Percentiles rank a stretch among this genome's conserved stretches.
Evolutionary conservation across 2,888 invertebrate species (phyloP).

Genomic region (Cheilosia pagana): DNA sequence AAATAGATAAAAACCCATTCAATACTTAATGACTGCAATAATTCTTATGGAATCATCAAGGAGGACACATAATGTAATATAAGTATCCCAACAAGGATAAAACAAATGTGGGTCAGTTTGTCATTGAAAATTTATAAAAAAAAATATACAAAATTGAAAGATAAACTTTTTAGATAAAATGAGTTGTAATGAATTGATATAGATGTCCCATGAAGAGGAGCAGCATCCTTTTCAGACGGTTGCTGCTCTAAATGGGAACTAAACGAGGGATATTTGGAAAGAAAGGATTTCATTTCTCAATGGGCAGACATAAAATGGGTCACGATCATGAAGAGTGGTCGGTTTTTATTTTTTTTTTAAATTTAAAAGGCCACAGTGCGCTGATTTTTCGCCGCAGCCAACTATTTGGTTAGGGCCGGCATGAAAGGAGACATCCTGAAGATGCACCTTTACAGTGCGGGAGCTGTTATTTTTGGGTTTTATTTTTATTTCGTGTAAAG

Average conservation of each 20-base stretch:
- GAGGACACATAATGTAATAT: constrained; percentile 54
- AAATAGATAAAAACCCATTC: constrained; percentile 40
- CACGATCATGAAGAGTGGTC: neutral
- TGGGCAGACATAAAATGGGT: neutral
- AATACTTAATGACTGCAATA: constrained; percentile 55
- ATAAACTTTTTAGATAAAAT: neutral
- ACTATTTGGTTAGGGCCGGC: neutral
- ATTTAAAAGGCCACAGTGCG: neutral
- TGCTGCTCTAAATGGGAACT: neutral
- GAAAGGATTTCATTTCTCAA: neutral
- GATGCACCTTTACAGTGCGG: no score
- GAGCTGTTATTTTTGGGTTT: no score
- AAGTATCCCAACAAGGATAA: constrained; percentile 58
- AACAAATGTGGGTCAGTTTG: constrained; percentile 69
- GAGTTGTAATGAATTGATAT: constrained; percentile 3
- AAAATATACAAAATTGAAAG: neutral
- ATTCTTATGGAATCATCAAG: constrained; percentile 53
- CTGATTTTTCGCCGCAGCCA: neutral
- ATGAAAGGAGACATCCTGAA: no score
- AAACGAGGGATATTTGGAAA: neutral
- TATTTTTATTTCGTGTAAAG: no score
- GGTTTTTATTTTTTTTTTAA: neutral
- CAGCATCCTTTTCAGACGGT: neutral
- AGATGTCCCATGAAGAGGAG: neutral
- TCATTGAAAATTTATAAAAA: constrained; percentile 44